Evolutionary conservation across 2,888 invertebrate genomes (phyloP), one percentile per base, ranked within the genome.

Genomic region (Melanophora roralis): DNA sequence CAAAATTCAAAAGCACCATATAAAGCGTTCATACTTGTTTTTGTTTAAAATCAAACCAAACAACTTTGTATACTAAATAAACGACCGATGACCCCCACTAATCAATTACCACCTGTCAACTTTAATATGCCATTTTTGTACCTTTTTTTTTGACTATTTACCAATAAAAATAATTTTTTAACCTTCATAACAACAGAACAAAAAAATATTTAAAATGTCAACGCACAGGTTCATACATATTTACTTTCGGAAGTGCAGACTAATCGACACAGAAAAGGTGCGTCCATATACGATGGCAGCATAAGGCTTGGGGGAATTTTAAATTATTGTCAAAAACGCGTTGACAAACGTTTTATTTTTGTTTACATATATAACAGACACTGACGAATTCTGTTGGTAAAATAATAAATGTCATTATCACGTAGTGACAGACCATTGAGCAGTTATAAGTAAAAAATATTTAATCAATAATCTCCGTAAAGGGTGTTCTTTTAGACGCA

Each of bases 51-150:
- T 5, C 27, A 27, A 27, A 27, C n/a, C n/a, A 16, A 45, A 23
- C 1, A 57, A 47, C 38, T 59, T 36, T 23, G 16, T 32, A 65
- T 62, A 53, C 60, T 51, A 40, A 78, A 59, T 64, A 65, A 71
- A 59, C 72, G 72, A 73, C 32, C 65, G 80, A 74, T 82, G 81
- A 73, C 83, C 82, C 77, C 82, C 79, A 81, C 65, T 81, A 82
- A 82, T 82, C 84, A 85, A 85, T 85, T 84, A 83, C 68, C 84
- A 83, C 82, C 76, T 83, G 83, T 82, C 80, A 80, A 76, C 68
- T 59, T 73, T 72, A 76, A 69, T 75, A 49, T 49, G 16, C 34
- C 45, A 8, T 51, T 45, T 55, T 4, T n/a, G 32, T 64, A 68
- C 38, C n/a, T 47, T 43, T 67, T 45, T 81, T 36, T 67, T 45